Evolutionary conservation across 2,797 vertebrate genomes (phyloP).

Genomic region (Neosilurus hyrtlii): DNA sequence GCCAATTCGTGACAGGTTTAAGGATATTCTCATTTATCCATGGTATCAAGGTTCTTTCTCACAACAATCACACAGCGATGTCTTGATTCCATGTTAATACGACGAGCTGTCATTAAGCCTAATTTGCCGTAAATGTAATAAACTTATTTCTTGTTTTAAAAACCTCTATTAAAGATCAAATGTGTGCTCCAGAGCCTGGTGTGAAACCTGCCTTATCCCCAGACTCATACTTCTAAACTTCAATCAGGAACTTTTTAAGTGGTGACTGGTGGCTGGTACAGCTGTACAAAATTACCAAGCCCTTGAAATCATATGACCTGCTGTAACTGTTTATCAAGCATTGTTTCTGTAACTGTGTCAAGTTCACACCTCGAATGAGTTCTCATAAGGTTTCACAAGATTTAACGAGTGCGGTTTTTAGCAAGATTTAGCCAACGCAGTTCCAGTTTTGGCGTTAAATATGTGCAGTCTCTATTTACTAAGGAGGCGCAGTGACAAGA

Average conservation of each 20-base stretch:
- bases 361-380: neutral
- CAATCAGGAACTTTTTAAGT: neutral
- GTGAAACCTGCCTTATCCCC: neutral
- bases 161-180: neutral
- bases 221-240: neutral
- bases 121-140: neutral
- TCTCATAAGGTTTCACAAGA: neutral
- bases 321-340: neutral
- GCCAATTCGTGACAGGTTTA: neutral
- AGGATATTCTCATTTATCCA: neutral
- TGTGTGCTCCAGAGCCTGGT: neutral
- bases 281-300: too few species aligned
- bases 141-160: neutral
- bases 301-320: neutral
- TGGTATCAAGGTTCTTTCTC: neutral
- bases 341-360: slow-evolving; percentile 2
- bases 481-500: too few species aligned
- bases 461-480: too few species aligned
- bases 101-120: neutral
- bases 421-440: too few species aligned
- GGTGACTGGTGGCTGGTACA: neutral
- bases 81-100: neutral
- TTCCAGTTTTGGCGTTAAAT: too few species aligned
- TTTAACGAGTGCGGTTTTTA: too few species aligned
- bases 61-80: neutral